Evolutionary conservation across 1,140 invertebrate species (phyloP).

Genomic region (Fopius arisanus): DNA sequence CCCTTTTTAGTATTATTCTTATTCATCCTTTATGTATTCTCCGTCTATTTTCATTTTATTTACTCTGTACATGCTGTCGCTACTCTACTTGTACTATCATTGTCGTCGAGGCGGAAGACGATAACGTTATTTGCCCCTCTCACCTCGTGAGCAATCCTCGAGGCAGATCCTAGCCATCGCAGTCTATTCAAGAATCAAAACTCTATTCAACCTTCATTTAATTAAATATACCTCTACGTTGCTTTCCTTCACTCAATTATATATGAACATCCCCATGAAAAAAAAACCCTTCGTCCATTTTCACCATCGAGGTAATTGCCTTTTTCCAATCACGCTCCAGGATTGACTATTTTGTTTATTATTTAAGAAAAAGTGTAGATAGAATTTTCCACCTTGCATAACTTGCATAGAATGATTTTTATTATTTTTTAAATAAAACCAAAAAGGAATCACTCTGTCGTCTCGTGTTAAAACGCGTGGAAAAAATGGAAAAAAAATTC

Average conservation of each 20-base stretch:
- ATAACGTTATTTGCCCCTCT: slow-evolving; percentile 19
- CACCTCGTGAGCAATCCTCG: slow-evolving; percentile 14
- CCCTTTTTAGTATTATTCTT: slow-evolving; percentile 11
- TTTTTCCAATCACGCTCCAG: no score
- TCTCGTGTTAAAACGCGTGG: no score
- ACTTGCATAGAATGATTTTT: no score
- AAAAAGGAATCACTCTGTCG: no score
- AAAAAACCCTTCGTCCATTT: background rate
- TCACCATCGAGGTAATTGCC: no score
- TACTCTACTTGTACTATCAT: slow-evolving; percentile 16
- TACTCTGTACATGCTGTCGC: background rate
- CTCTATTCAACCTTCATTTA: background rate
- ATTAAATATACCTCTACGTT: background rate
- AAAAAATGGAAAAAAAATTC: no score
- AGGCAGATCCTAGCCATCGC: background rate
- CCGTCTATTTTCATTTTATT: background rate
- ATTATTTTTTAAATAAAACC: no score
- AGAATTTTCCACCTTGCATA: no score
- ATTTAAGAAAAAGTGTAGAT: no score
- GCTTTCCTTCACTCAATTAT: background rate
- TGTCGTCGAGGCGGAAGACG: slow-evolving; percentile 30
- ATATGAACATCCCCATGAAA: background rate
- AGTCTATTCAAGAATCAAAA: background rate
- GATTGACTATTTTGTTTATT: no score
- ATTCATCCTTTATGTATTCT: background rate